These are phyloP conservation scores for Netelia melanura DNA, from an alignment of 2,888 invertebrate species.

Conservation along the genomic window DNA sequence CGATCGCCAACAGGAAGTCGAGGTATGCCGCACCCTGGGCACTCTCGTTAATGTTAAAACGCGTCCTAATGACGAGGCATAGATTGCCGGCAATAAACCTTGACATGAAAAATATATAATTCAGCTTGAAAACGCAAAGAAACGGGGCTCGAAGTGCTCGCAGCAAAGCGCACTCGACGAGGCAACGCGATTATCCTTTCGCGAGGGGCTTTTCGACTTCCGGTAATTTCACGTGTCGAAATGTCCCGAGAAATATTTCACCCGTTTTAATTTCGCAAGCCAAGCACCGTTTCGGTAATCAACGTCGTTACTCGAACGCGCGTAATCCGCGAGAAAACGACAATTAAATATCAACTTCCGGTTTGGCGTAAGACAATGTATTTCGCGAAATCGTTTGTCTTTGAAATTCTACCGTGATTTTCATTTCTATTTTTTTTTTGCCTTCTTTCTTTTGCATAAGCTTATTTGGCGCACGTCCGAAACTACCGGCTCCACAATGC, in stretches of 20 bases:
- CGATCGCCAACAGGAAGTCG: not conserved
- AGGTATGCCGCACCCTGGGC: not conserved
- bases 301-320: not conserved
- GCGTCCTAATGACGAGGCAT: conserved; percentile 22
- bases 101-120: not conserved
- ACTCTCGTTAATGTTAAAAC: conserved; percentile 32
- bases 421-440: not conserved
- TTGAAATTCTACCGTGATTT: not conserved
- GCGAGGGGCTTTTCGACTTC: conserved; percentile 32
- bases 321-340: not conserved
- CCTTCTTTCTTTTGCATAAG: not conserved
- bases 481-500: conserved; percentile 40
- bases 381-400: not conserved
- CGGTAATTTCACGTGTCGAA: conserved; percentile 22
- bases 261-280: not conserved
- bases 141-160: not conserved
- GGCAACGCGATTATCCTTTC: conserved; percentile 54
- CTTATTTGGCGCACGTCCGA: not conserved
- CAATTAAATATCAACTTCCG: conserved; percentile 9
- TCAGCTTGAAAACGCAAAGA: conserved; percentile 10
- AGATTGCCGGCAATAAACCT: conserved; percentile 37
- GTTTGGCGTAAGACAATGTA: not conserved
- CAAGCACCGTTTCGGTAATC: not conserved
- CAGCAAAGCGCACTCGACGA: conserved; percentile 26
- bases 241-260: conserved; percentile 3